Conservation (phyloP, 2,797 vertebrate species). For the Sebastes minor region DNA sequence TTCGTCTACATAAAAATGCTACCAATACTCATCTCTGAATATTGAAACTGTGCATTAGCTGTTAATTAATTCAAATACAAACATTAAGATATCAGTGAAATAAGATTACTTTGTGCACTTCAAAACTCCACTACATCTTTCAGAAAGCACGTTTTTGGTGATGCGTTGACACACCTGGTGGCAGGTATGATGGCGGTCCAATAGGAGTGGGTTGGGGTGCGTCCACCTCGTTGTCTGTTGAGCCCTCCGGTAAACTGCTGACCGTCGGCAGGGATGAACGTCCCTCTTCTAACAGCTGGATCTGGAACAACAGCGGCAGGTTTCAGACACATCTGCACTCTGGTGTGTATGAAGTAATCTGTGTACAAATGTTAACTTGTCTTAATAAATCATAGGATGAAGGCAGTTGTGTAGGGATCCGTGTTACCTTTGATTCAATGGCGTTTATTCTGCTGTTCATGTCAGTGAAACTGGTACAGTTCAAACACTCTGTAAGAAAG, state of each 20-base stretch:
- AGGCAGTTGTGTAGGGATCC: background rate
- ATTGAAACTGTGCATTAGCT: background rate
- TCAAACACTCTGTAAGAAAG: slow-evolving; percentile 76
- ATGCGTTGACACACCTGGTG: slow-evolving; percentile 60
- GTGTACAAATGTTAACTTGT: background rate
- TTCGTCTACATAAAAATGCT: too few species aligned
- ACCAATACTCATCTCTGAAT: background rate
- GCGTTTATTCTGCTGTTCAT: slow-evolving; percentile 73
- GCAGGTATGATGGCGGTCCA: slow-evolving; percentile 42
- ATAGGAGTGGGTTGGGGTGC: slow-evolving; percentile 61
- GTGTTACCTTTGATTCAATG: slow-evolving; percentile 77
- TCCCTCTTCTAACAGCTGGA: slow-evolving; percentile 62
- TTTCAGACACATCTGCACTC: slow-evolving; percentile 7
- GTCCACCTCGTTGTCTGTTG: slow-evolving; percentile 74
- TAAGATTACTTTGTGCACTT: background rate
- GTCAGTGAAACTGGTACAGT: slow-evolving; percentile 75
- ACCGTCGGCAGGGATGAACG: slow-evolving; percentile 13
- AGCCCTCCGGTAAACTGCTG: slow-evolving; percentile 37
- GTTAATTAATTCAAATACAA: background rate
- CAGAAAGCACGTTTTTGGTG: background rate
- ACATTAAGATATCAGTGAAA: background rate
- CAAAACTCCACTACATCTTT: background rate
- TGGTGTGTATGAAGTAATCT: background rate
- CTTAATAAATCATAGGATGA: background rate
- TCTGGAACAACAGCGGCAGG: slow-evolving; percentile 55